phyloP scores from a whole-genome alignment of 1,140 invertebrate species.

The Trachymyrmex cornetzi region DNA sequence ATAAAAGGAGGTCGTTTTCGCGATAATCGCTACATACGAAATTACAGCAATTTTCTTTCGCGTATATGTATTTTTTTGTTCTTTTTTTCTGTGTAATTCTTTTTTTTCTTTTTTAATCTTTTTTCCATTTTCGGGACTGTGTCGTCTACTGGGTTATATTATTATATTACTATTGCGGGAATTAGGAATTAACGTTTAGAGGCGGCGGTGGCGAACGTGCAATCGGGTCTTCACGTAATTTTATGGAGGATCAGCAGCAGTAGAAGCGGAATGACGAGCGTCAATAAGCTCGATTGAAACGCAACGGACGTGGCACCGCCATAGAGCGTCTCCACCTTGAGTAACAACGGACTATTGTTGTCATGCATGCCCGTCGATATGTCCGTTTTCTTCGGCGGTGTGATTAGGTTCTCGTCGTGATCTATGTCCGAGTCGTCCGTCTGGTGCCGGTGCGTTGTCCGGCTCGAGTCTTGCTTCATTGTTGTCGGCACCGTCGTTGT shows the following conservation, averaged over 20 bases:
- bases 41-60: conserved; percentile 75
- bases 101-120: conserved; percentile 63
- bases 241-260: conserved; percentile 70
- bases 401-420: conserved; percentile 81
- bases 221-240: conserved; percentile 81
- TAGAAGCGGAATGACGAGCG: conserved; percentile 55
- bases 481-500: conserved; percentile 78
- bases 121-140: conserved; percentile 55
- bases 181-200: conserved; percentile 68
- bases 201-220: not conserved
- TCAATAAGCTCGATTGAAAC: conserved; percentile 55
- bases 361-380: conserved; percentile 78
- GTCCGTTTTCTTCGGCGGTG: conserved; percentile 79
- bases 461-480: conserved; percentile 38
- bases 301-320: conserved; percentile 44
- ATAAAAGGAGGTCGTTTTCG: conserved; percentile 58
- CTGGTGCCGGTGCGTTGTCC: not conserved
- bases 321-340: conserved; percentile 74
- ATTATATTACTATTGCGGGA: conserved; percentile 78
- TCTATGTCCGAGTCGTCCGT: conserved; percentile 16
- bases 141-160: conserved; percentile 58
- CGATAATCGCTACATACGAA: conserved; percentile 76
- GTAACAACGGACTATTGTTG: conserved; percentile 80
- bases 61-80: conserved; percentile 41
- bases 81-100: conserved; percentile 49